Evolutionary conservation across 2,888 invertebrate genomes (phyloP).

Genomic region (Alloscopus bannaensis): DNA sequence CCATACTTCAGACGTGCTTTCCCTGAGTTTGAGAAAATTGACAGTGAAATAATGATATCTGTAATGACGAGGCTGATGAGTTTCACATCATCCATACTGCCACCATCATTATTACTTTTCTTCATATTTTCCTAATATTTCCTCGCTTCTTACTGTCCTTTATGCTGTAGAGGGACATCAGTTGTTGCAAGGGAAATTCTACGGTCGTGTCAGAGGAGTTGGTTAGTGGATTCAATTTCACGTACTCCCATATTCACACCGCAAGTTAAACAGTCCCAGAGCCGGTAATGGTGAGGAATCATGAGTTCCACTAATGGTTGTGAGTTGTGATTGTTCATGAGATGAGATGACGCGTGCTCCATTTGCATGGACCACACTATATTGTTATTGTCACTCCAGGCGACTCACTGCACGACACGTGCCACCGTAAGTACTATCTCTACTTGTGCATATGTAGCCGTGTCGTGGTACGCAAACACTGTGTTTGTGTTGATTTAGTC

Average conservation of each 20-base stretch:
- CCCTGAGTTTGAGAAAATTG: slow-evolving; percentile 1
- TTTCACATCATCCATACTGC: not conserved
- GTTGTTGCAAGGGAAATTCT: slow-evolving; percentile 11
- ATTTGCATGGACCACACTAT: slow-evolving; percentile 34
- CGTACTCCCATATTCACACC: not conserved
- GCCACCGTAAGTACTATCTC: slow-evolving; percentile 9
- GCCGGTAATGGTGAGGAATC: no score
- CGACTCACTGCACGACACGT: slow-evolving; percentile 41
- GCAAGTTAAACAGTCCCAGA: slow-evolving; percentile 2
- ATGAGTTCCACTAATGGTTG: slow-evolving; percentile 30
- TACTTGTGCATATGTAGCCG: no score
- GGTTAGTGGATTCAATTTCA: slow-evolving; percentile 25
- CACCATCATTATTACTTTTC: slow-evolving; percentile 19
- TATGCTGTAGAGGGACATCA: no score
- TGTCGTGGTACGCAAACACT: no score
- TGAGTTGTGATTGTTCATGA: slow-evolving; percentile 16
- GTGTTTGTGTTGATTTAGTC: slow-evolving; percentile 23
- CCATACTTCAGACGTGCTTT: slow-evolving; percentile 21
- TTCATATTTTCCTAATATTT: no score
- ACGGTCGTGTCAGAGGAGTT: slow-evolving; percentile 34
- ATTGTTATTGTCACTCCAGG: slow-evolving; percentile 41
- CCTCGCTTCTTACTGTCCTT: no score
- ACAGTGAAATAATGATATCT: not conserved
- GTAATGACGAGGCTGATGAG: slow-evolving; percentile 23
- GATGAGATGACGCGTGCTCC: slow-evolving; percentile 43